These are phyloP conservation scores for Clostera curtula DNA, from an alignment of 2,888 invertebrate species.

Conservation along the genomic window DNA sequence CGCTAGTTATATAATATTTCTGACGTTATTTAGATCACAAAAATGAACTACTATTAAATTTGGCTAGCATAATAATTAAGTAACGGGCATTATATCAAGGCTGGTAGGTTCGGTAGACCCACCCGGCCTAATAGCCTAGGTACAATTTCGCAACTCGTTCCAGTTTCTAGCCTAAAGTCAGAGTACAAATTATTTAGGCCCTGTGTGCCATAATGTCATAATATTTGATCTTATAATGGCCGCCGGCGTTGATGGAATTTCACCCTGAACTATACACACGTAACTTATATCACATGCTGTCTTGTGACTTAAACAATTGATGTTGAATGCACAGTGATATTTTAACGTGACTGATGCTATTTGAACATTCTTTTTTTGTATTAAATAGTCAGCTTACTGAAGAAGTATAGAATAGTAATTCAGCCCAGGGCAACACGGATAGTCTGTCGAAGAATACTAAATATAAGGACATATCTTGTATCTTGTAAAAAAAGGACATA, in stretches of 20 bases:
- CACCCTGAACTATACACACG: constrained; percentile 26
- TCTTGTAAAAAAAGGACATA: no score
- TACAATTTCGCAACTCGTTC: constrained; percentile 48
- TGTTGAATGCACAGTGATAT: no score
- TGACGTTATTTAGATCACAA: constrained; percentile 32
- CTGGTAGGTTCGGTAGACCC: constrained; percentile 46
- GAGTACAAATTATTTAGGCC: constrained; percentile 65
- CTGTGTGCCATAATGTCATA: constrained; percentile 51
- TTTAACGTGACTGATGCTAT: no score
- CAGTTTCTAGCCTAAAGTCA: constrained; percentile 58
- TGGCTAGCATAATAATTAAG: constrained; percentile 73
- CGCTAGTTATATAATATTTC: no score
- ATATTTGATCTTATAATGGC: constrained; percentile 41
- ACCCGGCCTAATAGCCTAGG: constrained; percentile 51
- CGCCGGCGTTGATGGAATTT: constrained; percentile 37
- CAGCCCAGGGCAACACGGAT: no score
- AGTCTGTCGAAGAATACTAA: no score
- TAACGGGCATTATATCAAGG: constrained; percentile 66
- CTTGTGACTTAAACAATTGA: constrained; percentile 6
- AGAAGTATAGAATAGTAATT: no score
- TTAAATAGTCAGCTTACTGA: no score
- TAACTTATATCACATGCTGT: constrained; percentile 16
- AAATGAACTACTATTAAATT: constrained; percentile 55
- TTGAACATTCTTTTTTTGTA: no score
- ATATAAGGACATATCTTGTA: no score